Evolutionary conservation across 1,140 invertebrate species (phyloP).

Genomic region (Charaxes varanes): DNA sequence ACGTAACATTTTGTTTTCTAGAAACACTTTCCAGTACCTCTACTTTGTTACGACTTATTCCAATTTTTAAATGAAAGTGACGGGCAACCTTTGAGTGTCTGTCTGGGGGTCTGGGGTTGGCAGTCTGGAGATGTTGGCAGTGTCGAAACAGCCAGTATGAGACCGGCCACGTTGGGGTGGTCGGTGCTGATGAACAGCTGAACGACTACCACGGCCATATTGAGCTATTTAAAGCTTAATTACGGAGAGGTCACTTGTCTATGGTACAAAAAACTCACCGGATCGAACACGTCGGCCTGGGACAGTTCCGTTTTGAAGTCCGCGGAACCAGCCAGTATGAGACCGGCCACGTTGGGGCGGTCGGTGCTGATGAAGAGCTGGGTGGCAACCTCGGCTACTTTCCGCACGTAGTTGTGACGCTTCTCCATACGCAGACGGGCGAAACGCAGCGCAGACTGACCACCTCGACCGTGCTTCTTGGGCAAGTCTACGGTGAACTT

Average conservation of each 20-base stretch:
- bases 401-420: conserved; percentile 99
- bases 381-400: conserved; percentile 99
- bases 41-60: too few relatives aligned
- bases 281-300: conserved; percentile 99
- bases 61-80: too few relatives aligned
- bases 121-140: too few relatives aligned
- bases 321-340: conserved; percentile 98
- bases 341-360: conserved; percentile 96
- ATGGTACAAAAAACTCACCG: conserved; percentile 82
- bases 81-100: too few relatives aligned
- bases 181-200: conserved; percentile 98
- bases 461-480: conserved; percentile 99
- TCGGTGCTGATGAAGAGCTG: conserved; percentile 98
- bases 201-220: conserved; percentile 98
- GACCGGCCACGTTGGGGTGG: conserved; percentile 96
- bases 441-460: conserved; percentile 99
- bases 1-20: too few relatives aligned
- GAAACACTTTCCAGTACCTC: too few relatives aligned
- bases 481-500: conserved; percentile 99
- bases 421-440: conserved; percentile 99
- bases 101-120: too few relatives aligned
- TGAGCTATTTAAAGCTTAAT: too few relatives aligned
- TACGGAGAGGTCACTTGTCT: too few relatives aligned
- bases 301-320: conserved; percentile 99
- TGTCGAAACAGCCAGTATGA: conserved; percentile 99